These are phyloP conservation scores for Xyliphius kryptos DNA, from an alignment of 2,113 vertebrate species.

Conservation along the genomic window DNA sequence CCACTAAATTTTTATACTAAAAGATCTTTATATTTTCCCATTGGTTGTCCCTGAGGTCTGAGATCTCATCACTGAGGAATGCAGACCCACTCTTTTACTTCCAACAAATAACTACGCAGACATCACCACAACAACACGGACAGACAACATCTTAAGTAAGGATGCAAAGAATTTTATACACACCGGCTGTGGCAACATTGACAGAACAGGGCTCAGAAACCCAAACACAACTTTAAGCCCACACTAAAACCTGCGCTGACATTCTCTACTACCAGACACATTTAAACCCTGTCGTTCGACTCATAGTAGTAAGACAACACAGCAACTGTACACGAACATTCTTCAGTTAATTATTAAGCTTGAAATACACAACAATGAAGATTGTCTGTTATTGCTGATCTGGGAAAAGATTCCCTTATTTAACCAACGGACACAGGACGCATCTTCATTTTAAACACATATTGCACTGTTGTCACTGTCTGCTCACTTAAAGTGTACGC, in stretches of 20 bases:
- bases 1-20: no score
- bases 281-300: no score
- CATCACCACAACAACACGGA: conserved; percentile 13
- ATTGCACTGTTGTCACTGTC: conserved; percentile 74
- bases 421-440: conserved; percentile 61
- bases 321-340: conserved; percentile 47
- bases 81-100: no score
- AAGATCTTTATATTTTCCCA: no score
- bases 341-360: conserved; percentile 48
- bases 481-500: conserved; percentile 59
- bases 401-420: conserved; percentile 50
- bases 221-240: background rate
- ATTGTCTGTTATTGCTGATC: conserved; percentile 71
- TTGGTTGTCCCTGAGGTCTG: no score
- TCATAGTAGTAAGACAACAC: no score
- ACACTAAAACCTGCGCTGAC: conserved; percentile 3
- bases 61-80: no score
- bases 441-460: conserved; percentile 62
- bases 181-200: conserved; percentile 6
- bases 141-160: conserved; percentile 2
- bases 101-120: no score
- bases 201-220: conserved; percentile 1
- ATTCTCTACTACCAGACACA: no score
- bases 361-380: conserved; percentile 63
- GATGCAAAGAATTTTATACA: conserved; percentile 2